phyloP scores from a whole-genome alignment of 2,888 invertebrate genomes.

The Piscicola geometra region DNA sequence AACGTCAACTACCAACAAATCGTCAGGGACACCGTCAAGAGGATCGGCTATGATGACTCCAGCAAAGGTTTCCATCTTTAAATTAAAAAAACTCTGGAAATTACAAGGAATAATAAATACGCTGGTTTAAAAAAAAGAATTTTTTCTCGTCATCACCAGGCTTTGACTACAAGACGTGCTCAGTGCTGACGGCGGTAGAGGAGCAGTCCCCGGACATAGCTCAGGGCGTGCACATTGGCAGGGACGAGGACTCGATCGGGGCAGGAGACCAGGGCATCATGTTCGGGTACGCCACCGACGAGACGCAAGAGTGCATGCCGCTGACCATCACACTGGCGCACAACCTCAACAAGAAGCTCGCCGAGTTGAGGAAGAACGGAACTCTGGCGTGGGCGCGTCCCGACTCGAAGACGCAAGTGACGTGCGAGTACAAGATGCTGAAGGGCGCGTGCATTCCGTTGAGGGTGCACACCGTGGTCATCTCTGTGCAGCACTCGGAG shows the following conservation, averaged over 20 bases:
- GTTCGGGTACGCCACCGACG: conserved; percentile 58
- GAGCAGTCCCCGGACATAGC: conserved; percentile 57
- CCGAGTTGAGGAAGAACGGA: conserved; percentile 53
- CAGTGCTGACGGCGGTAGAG: conserved; percentile 83
- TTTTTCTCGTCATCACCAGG: conserved; percentile 44
- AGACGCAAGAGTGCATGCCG: conserved; percentile 58
- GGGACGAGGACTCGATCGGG: conserved; percentile 54
- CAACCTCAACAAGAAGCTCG: conserved; percentile 54
- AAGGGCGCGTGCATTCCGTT: conserved; percentile 88
- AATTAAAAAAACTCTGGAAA: too few relatives aligned
- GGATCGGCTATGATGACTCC: conserved; percentile 86
- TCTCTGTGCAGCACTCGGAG: conserved; percentile 94
- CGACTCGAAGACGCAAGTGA: conserved; percentile 64
- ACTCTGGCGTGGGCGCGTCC: conserved; percentile 55
- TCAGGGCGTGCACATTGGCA: conserved; percentile 73
- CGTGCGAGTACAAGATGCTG: conserved; percentile 86
- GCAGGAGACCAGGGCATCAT: conserved; percentile 56
- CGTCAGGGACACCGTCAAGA: conserved; percentile 89
- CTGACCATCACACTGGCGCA: conserved; percentile 47
- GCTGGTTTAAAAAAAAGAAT: too few relatives aligned
- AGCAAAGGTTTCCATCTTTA: conserved; percentile 48
- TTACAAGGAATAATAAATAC: too few relatives aligned
- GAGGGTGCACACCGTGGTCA: conserved; percentile 97
- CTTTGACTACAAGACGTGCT: conserved; percentile 99
- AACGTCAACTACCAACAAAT: conserved; percentile 95